Evolutionary conservation across 2,113 vertebrate genomes (phyloP).

Genomic region (Uria aalge): DNA sequence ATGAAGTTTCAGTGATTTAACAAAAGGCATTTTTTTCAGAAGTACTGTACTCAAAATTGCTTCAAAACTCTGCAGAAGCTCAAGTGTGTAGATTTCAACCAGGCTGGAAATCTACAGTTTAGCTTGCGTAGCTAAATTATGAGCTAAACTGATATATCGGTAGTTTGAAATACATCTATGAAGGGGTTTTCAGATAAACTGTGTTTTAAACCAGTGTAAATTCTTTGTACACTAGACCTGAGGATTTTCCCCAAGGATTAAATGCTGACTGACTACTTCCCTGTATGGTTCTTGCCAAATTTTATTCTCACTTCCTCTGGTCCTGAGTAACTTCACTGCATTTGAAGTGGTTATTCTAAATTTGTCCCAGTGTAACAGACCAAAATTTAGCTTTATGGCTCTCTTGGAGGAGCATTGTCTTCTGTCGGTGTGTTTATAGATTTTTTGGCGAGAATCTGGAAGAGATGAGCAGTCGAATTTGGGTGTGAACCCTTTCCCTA

Average conservation of each 20-base stretch:
- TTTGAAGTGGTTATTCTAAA: slow-evolving; percentile 43
- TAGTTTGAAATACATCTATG: not conserved
- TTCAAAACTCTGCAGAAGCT: not conserved
- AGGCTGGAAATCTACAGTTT: not conserved
- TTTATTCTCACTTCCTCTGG: slow-evolving; percentile 37
- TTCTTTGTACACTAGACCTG: not conserved
- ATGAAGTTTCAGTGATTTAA: not conserved
- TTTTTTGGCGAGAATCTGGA: not conserved
- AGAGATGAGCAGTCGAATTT: not conserved
- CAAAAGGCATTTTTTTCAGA: not conserved
- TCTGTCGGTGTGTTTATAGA: not conserved
- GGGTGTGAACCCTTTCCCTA: not conserved
- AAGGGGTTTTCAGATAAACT: not conserved
- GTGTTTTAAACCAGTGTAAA: not conserved
- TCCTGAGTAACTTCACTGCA: slow-evolving; percentile 1
- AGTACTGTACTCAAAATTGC: not conserved
- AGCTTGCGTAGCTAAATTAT: not conserved
- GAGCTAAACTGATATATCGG: not conserved
- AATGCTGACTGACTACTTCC: slow-evolving; percentile 37
- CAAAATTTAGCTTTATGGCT: not conserved
- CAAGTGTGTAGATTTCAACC: not conserved
- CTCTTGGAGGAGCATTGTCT: not conserved
- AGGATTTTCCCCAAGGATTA: not conserved
- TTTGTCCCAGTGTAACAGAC: slow-evolving; percentile 17
- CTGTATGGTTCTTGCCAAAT: slow-evolving; percentile 16